Conservation (phyloP, 1,140 invertebrate species). For the Teleogryllus occipitalis region DNA sequence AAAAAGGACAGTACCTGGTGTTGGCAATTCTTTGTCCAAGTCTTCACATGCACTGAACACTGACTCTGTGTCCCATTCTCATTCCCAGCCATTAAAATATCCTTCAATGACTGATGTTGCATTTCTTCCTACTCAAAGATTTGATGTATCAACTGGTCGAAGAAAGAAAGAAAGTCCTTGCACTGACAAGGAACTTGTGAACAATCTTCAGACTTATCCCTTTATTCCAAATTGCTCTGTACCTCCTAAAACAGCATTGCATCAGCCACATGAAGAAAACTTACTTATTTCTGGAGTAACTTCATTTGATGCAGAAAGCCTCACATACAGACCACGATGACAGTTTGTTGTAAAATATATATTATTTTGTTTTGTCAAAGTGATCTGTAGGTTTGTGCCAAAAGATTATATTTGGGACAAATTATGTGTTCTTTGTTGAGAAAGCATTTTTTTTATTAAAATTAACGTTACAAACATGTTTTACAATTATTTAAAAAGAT, state of each 20-base stretch:
- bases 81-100: background rate
- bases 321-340: slow-evolving; percentile 15
- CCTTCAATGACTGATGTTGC: background rate
- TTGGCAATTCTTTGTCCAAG: too few relatives aligned
- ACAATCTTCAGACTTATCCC: background rate
- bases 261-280: slow-evolving; percentile 10
- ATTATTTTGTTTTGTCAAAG: too few relatives aligned
- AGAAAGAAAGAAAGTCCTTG: background rate
- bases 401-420: too few relatives aligned
- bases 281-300: slow-evolving; percentile 16
- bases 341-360: background rate
- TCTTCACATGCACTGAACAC: too few relatives aligned
- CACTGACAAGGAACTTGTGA: too few relatives aligned
- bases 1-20: background rate
- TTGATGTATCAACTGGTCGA: background rate
- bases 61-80: too few relatives aligned
- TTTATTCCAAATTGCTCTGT: background rate
- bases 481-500: too few relatives aligned
- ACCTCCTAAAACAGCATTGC: background rate
- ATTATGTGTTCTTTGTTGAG: too few relatives aligned
- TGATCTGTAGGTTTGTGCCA: too few relatives aligned
- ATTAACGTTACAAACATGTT: too few relatives aligned
- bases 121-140: too few relatives aligned
- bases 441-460: too few relatives aligned
- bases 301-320: slow-evolving; percentile 14